These are phyloP conservation scores for Choristoneura fumiferana DNA, from an alignment of 1,140 invertebrate genomes.

Conservation along the genomic window DNA sequence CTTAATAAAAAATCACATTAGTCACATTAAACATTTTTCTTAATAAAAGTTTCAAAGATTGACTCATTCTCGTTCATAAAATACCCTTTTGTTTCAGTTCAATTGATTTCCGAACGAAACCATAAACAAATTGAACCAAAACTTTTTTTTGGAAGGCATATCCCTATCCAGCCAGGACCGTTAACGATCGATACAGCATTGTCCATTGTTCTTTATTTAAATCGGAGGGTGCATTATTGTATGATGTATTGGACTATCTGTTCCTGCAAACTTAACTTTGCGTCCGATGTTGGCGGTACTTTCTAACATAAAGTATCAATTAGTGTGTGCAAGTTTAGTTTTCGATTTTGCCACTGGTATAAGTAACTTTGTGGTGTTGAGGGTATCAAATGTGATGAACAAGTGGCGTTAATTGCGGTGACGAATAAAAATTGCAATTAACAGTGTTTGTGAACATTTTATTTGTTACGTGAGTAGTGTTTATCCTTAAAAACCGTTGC, in stretches of 20 bases:
- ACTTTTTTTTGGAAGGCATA: neutral
- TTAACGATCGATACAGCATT: slow-evolving; percentile 20
- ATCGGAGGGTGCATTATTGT: slow-evolving; percentile 16
- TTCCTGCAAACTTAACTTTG: slow-evolving; percentile 3
- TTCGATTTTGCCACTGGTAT: no score
- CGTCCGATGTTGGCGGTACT: neutral
- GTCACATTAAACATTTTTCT: no score
- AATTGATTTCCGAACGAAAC: slow-evolving; percentile 7
- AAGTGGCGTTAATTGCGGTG: slow-evolving; percentile 12
- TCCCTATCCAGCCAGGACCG: slow-evolving; percentile 3
- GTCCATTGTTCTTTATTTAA: slow-evolving; percentile 19
- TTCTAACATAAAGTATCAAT: neutral
- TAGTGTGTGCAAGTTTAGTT: no score
- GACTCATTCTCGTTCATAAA: no score
- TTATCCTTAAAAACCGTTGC: no score
- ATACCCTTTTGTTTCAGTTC: neutral
- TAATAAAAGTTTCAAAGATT: no score
- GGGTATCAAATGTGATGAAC: neutral
- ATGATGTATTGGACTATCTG: slow-evolving; percentile 17
- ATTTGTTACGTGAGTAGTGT: no score
- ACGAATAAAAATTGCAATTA: neutral
- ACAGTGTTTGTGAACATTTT: no score
- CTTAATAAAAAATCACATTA: no score
- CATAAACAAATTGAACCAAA: neutral
- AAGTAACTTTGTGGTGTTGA: no score